Conservation (phyloP, 2,113 vertebrate species). For the Rhinogobius similis region DNA sequence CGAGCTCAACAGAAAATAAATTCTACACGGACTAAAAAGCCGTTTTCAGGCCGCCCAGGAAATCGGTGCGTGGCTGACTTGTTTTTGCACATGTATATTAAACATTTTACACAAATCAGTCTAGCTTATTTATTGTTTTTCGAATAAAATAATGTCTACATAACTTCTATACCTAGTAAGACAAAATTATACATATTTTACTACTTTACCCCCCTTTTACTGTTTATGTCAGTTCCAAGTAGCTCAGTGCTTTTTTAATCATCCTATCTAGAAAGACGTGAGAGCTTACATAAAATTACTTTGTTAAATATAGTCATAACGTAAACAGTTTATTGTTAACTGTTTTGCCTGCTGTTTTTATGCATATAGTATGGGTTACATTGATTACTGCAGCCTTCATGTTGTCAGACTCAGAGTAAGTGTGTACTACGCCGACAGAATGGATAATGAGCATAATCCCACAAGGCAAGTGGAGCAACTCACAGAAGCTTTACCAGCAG, state of each 20-base stretch:
- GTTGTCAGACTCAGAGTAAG: conserved; percentile 34
- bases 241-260: background rate
- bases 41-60: too few relatives aligned
- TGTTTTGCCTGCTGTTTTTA: conserved; percentile 4
- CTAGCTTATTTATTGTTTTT: too few relatives aligned
- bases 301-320: background rate
- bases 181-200: too few relatives aligned
- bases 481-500: conserved; percentile 41
- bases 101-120: too few relatives aligned
- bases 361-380: conserved; percentile 17
- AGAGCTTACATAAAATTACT: background rate
- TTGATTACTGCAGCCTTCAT: conserved; percentile 32
- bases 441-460: conserved; percentile 62
- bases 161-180: too few relatives aligned
- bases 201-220: background rate
- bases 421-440: conserved; percentile 45
- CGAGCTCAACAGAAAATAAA: too few relatives aligned
- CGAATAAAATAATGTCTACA: too few relatives aligned
- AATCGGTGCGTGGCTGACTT: too few relatives aligned
- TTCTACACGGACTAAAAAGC: too few relatives aligned
- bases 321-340: background rate
- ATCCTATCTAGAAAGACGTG: too few relatives aligned
- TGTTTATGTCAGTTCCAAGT: background rate
- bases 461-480: conserved; percentile 55
- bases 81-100: too few relatives aligned